phyloP scores from a whole-genome alignment of 2,797 vertebrate species.

The Artibeus jamaicensis region DNA sequence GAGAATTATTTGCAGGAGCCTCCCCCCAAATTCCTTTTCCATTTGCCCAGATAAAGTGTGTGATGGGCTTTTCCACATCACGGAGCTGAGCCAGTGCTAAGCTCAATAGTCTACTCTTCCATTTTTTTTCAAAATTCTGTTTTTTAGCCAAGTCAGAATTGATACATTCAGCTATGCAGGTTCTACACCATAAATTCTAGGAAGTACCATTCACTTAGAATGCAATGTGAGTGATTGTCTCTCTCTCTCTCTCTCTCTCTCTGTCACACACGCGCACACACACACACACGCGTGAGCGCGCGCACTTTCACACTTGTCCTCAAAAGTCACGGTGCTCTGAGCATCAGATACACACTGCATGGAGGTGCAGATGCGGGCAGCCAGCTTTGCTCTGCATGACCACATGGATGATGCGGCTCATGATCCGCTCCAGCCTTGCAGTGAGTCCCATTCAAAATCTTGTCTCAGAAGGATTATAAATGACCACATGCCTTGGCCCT shows the following conservation, averaged over 20 bases:
- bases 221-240: not conserved
- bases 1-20: not conserved
- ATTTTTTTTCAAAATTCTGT: not conserved
- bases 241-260: not conserved
- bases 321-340: not conserved
- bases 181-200: not conserved
- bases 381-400: not conserved
- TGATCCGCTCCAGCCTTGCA: not conserved
- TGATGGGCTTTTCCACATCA: not conserved
- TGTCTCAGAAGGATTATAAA: slow-evolving; percentile 10
- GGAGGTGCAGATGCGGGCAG: not conserved
- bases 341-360: not conserved
- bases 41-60: not conserved
- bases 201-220: not conserved
- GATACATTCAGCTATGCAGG: not conserved
- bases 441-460: not conserved
- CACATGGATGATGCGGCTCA: not conserved
- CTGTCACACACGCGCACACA: not conserved
- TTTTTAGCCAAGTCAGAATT: not conserved
- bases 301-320: not conserved
- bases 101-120: not conserved
- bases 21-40: slow-evolving; percentile 30
- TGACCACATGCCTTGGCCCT: not conserved
- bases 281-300: not conserved
- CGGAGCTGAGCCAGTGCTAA: not conserved